phyloP scores from a whole-genome alignment of 1,140 invertebrate genomes.

The Whitmania pigra region DNA sequence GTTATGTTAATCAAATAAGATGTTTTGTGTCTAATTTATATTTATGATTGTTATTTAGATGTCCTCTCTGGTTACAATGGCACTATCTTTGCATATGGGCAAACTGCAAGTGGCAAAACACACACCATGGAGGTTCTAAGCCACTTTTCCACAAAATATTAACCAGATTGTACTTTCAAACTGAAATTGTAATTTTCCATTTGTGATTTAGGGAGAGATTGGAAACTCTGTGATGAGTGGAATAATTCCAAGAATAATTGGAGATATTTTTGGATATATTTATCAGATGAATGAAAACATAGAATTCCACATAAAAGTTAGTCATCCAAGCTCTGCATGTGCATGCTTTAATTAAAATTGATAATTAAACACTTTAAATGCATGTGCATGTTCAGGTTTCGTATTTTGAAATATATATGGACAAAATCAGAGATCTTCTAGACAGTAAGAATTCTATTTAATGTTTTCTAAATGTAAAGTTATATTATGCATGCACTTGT shows the following conservation, averaged over 20 bases:
- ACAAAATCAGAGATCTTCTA: conserved; percentile 95
- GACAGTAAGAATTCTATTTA: conserved; percentile 58
- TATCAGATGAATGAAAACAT: conserved; percentile 94
- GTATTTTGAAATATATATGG: conserved; percentile 99
- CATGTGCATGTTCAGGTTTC: conserved; percentile 53
- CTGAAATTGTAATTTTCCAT: conserved; percentile 53
- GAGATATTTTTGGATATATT: conserved; percentile 99
- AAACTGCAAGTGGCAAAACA: conserved; percentile 44
- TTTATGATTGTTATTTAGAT: conserved; percentile 43
- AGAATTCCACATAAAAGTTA: conserved; percentile 94
- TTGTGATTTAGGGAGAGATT: conserved; percentile 74
- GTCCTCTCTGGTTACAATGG: conserved; percentile 58
- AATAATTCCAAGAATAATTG: conserved; percentile 96
- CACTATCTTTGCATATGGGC: conserved; percentile 49
- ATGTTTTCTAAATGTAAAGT: neutral
- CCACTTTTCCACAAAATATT: neutral
- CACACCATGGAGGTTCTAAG: conserved; percentile 38
- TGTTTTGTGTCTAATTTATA: neutral
- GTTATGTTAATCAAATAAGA: neutral
- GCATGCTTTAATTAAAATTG: neutral
- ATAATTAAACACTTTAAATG: conserved; percentile 4
- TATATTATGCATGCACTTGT: neutral
- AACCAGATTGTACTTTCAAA: neutral
- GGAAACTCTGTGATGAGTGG: conserved; percentile 81
- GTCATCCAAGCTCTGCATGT: conserved; percentile 25